These are phyloP conservation scores for Odontomachus brunneus DNA, from an alignment of 1,140 invertebrate species.

Conservation along the genomic window DNA sequence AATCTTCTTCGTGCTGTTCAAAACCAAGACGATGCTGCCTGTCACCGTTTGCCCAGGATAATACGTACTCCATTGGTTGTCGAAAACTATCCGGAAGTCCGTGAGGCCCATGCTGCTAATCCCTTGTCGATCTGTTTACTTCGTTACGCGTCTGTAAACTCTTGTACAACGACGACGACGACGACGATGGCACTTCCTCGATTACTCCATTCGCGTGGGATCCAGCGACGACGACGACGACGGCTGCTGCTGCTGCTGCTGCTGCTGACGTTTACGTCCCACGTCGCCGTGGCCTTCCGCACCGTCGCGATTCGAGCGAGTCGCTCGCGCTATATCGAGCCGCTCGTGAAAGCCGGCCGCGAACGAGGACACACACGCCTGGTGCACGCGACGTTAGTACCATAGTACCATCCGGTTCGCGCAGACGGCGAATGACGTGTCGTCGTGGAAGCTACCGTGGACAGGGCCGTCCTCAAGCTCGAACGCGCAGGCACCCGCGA, in stretches of 20 bases:
- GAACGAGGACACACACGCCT: conserved; percentile 17
- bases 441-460: not conserved
- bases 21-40: conserved; percentile 81
- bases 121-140: not conserved
- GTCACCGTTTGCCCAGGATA: conserved; percentile 84
- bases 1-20: conserved; percentile 84
- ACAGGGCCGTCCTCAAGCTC: not conserved
- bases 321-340: conserved; percentile 57
- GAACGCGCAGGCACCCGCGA: not conserved
- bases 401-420: conserved; percentile 25
- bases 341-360: conserved; percentile 52
- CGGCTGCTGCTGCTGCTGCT: too few relatives aligned
- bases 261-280: not conserved
- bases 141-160: not conserved
- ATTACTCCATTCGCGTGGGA: conserved; percentile 25
- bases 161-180: not conserved
- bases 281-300: not conserved
- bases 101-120: conserved; percentile 82
- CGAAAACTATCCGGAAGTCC: conserved; percentile 83
- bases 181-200: not conserved
- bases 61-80: conserved; percentile 83
- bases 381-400: conserved; percentile 5
- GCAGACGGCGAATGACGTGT: conserved; percentile 55
- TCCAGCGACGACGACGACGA: not conserved
- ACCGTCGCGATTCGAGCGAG: conserved; percentile 7